These are phyloP conservation scores for Drosophila nr. fundita DNA, from an alignment of 2,888 invertebrate genomes.

Conservation along the genomic window DNA sequence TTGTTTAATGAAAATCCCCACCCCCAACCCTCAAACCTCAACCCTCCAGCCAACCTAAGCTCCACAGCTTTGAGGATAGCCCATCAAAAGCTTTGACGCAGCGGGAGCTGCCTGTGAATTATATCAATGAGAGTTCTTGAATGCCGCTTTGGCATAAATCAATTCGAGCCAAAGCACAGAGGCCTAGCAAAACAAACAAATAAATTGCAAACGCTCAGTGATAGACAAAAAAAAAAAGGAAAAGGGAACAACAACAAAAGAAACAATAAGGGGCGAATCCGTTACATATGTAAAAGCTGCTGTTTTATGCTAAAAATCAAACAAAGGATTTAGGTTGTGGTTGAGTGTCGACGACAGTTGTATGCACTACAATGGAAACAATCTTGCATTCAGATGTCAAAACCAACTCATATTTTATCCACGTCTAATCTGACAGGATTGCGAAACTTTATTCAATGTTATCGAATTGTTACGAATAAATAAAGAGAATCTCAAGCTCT, in stretches of 20 bases:
- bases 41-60: neutral
- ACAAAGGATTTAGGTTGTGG: slow-evolving; percentile 58
- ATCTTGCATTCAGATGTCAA: slow-evolving; percentile 37
- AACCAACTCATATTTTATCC: neutral
- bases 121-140: slow-evolving; percentile 53
- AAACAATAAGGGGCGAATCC: slow-evolving; percentile 36
- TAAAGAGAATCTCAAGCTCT: neutral
- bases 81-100: slow-evolving; percentile 41
- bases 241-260: slow-evolving; percentile 14
- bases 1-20: slow-evolving; percentile 63
- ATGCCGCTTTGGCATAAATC: slow-evolving; percentile 65
- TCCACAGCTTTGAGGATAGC: neutral
- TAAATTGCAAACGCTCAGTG: slow-evolving; percentile 65
- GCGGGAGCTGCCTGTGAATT: slow-evolving; percentile 34
- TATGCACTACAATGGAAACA: slow-evolving; percentile 49
- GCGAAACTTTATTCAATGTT: neutral
- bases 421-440: slow-evolving; percentile 2
- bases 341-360: slow-evolving; percentile 58
- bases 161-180: slow-evolving; percentile 55
- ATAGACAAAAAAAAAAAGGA: slow-evolving; percentile 20
- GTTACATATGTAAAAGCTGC: slow-evolving; percentile 70
- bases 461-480: neutral
- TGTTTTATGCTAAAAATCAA: slow-evolving; percentile 68
- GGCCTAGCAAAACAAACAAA: slow-evolving; percentile 67
- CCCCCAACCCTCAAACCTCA: neutral